Evolutionary conservation across 2,888 invertebrate species (phyloP).

Genomic region (Theodoxus fluviatilis): DNA sequence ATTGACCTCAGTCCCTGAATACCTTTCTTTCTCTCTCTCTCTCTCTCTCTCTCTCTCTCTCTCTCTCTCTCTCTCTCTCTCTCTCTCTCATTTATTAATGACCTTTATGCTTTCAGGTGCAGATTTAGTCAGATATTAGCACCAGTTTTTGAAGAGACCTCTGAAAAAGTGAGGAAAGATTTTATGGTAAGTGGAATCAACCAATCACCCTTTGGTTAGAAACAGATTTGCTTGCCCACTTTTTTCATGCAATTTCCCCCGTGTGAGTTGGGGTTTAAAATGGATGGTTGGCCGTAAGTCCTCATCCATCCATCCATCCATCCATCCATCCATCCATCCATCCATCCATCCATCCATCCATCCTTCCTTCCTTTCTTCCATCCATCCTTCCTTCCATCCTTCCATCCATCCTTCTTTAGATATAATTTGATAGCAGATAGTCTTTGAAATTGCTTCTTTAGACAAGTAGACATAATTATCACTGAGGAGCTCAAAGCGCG

Average conservation of each 20-base stretch:
- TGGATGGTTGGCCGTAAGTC: constrained; percentile 3
- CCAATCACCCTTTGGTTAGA: neutral
- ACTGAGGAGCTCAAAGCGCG: too few species aligned
- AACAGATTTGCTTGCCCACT: neutral
- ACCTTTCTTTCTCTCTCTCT: constrained; percentile 5
- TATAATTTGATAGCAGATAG: too few species aligned
- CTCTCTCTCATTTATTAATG: neutral
- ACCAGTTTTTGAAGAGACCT: constrained; percentile 95
- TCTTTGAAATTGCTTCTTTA: too few species aligned
- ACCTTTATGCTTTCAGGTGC: constrained; percentile 69
- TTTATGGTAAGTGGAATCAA: constrained; percentile 70
- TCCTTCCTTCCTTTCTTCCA: too few species aligned
- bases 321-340: neutral
- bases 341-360: neutral
- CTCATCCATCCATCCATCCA: neutral
- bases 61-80: neutral
- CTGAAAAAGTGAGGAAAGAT: constrained; percentile 78
- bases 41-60: neutral
- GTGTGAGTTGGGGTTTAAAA: neutral
- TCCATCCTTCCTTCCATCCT: too few species aligned
- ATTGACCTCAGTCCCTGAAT: neutral
- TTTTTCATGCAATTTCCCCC: neutral
- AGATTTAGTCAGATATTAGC: constrained; percentile 95
- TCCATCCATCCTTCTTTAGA: too few species aligned
- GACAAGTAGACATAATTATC: too few species aligned